phyloP scores from a whole-genome alignment of 2,888 invertebrate genomes.

The Trissoscelio sp. region DNA sequence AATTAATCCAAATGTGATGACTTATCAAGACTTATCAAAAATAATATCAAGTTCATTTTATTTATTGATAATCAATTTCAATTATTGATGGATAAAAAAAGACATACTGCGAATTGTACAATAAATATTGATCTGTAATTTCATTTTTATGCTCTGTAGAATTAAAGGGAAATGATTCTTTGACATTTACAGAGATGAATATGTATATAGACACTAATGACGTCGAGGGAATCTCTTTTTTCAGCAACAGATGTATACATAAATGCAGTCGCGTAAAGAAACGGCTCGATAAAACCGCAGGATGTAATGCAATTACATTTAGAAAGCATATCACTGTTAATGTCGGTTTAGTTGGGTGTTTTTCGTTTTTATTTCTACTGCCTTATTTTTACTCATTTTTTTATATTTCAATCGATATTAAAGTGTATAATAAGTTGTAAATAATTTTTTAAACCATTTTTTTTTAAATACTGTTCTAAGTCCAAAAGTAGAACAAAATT shows the following conservation, averaged over 20 bases:
- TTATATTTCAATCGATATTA: background rate
- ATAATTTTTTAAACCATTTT: too few species aligned
- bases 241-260: conserved; percentile 10
- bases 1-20: too few species aligned
- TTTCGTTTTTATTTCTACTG: conserved; percentile 15
- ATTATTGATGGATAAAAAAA: too few species aligned
- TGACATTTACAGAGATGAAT: conserved; percentile 24
- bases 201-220: conserved; percentile 13
- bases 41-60: too few species aligned
- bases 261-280: conserved; percentile 18
- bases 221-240: conserved; percentile 16
- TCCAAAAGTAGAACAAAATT: too few species aligned
- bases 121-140: too few species aligned
- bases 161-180: conserved; percentile 24
- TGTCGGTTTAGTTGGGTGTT: background rate
- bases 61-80: too few species aligned
- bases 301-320: conserved; percentile 32
- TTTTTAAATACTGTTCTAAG: too few species aligned
- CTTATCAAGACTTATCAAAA: too few species aligned
- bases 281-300: conserved; percentile 37
- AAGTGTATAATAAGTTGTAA: background rate
- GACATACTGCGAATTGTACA: too few species aligned
- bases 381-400: background rate
- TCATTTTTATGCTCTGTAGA: too few species aligned
- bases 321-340: conserved; percentile 41